These are phyloP conservation scores for Metalampra italica DNA, from an alignment of 2,888 invertebrate species.

Conservation along the genomic window DNA sequence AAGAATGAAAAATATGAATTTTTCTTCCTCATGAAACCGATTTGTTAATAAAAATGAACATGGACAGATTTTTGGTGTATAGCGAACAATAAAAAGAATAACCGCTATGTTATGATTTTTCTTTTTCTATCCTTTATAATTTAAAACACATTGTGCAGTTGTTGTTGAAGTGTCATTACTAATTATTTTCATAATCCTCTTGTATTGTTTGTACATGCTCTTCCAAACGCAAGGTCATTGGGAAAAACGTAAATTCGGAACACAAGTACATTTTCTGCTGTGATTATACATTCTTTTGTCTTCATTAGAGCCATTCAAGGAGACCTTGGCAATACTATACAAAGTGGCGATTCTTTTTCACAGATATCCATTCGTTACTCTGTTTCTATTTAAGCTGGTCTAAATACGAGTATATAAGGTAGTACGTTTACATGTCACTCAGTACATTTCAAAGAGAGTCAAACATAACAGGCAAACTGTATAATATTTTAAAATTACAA, in stretches of 20 bases:
- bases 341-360: constrained; percentile 44
- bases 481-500: constrained; percentile 15
- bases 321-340: constrained; percentile 54
- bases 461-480: constrained; percentile 21
- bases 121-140: neutral
- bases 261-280: constrained; percentile 17
- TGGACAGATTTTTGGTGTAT: constrained; percentile 4
- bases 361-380: constrained; percentile 41
- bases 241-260: constrained; percentile 17
- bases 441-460: constrained; percentile 36
- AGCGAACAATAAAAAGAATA: constrained; percentile 6
- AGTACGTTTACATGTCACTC: constrained; percentile 29
- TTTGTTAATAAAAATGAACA: constrained; percentile 3
- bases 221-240: constrained; percentile 24
- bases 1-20: constrained; percentile 5
- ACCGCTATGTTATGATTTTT: constrained; percentile 1
- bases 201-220: constrained; percentile 11
- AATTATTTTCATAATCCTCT: constrained; percentile 21
- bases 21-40: neutral
- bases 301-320: constrained; percentile 42
- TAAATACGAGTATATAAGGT: constrained; percentile 53
- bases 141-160: constrained; percentile 11
- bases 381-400: constrained; percentile 38
- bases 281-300: constrained; percentile 71
- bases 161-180: constrained; percentile 8